phyloP scores from a whole-genome alignment of 2,888 invertebrate species.

The Cephus sareptanus region DNA sequence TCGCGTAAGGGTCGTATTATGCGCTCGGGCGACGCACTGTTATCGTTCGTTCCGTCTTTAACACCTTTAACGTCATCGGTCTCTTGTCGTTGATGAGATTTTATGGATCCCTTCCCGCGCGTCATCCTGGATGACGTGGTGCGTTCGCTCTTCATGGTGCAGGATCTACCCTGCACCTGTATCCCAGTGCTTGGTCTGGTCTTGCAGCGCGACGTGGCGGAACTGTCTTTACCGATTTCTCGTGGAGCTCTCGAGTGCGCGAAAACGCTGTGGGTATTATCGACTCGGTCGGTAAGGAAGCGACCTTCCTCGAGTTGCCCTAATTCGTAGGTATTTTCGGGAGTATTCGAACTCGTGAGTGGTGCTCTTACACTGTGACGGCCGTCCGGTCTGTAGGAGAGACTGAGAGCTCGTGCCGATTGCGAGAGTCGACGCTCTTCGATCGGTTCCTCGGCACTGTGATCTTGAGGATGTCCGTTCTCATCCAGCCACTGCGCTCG shows the following conservation, averaged over 20 bases:
- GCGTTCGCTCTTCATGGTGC: conserved; percentile 9
- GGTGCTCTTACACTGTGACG: conserved; percentile 48
- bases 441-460: conserved; percentile 72
- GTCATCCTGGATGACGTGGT: conserved; percentile 5
- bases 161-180: not conserved
- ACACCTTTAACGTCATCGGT: not conserved
- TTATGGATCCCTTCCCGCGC: not conserved
- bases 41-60: not conserved
- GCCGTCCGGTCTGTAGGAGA: conserved; percentile 48
- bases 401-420: conserved; percentile 37
- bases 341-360: conserved; percentile 29
- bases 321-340: not conserved
- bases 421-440: conserved; percentile 9
- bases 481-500: conserved; percentile 78
- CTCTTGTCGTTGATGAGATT: not conserved
- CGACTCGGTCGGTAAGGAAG: conserved; percentile 15
- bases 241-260: not conserved
- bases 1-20: conserved; percentile 43
- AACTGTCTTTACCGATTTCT: not conserved
- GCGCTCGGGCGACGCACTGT: conserved; percentile 24
- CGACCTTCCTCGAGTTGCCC: not conserved
- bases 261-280: conserved; percentile 10
- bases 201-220: not conserved
- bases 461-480: conserved; percentile 75
- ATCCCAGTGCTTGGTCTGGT: conserved; percentile 5